A percentile compares a stretch with the other conserved stretches of the same genome.
Conservation (phyloP, 2,113 vertebrate species). For the Echinops telfairi region DNA sequence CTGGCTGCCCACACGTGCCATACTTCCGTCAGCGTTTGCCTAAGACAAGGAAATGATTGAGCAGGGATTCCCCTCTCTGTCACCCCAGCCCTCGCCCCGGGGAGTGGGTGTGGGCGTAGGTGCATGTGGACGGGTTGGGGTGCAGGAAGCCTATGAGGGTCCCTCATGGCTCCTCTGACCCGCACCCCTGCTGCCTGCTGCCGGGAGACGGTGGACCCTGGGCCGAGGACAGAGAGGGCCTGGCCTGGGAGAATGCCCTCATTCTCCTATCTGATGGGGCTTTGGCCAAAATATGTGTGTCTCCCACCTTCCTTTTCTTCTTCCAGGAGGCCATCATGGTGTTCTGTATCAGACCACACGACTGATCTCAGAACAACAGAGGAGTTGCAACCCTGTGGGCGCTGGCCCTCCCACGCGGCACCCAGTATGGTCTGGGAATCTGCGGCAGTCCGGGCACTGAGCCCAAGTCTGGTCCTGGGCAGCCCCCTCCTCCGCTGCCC, state of each 20-base stretch:
- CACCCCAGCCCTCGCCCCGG: background rate
- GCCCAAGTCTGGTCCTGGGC: background rate
- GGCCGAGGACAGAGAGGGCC: background rate
- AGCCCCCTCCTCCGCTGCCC: background rate
- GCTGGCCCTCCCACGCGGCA: background rate
- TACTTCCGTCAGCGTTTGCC: background rate
- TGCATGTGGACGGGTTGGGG: background rate
- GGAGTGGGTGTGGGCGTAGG: background rate
- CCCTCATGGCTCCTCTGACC: background rate
- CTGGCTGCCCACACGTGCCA: accelerated
- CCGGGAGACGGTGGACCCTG: background rate
- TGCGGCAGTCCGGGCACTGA: no score
- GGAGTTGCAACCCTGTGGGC: background rate
- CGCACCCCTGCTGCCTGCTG: background rate
- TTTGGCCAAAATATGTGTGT: background rate
- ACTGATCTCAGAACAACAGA: conserved; percentile 9
- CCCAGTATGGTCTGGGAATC: background rate
- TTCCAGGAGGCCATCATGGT: background rate
- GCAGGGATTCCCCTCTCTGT: background rate
- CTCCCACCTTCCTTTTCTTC: conserved; percentile 17
- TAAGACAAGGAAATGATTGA: background rate
- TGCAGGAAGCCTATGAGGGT: accelerated
- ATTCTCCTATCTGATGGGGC: conserved; percentile 30
- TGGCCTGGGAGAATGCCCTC: background rate
- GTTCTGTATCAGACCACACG: background rate